Evolutionary conservation across 1,140 invertebrate species (phyloP).

Genomic region (Atopsyche davidsoni): DNA sequence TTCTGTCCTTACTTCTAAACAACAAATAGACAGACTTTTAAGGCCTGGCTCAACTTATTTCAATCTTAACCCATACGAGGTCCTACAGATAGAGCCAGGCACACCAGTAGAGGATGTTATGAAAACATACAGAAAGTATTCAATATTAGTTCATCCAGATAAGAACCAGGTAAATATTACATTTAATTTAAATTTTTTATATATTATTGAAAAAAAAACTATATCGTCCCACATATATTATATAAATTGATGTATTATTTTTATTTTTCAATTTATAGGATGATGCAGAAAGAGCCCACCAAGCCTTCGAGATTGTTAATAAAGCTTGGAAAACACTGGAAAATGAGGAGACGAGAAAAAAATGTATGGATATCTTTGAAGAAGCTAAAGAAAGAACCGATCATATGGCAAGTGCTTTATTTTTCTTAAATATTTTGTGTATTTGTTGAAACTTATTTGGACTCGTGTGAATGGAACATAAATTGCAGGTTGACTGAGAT

Average conservation of each 20-base stretch:
- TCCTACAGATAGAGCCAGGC: slow-evolving; percentile 91
- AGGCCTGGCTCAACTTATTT: slow-evolving; percentile 93
- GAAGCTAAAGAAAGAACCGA: slow-evolving; percentile 93
- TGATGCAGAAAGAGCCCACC: slow-evolving; percentile 89
- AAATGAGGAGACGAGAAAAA: slow-evolving; percentile 88
- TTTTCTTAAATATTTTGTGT: slow-evolving; percentile 7
- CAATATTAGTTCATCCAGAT: slow-evolving; percentile 97
- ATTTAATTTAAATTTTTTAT: neutral
- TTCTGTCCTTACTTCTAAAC: slow-evolving; percentile 83
- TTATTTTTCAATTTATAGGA: slow-evolving; percentile 55
- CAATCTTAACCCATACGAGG: slow-evolving; percentile 94
- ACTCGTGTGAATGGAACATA: slow-evolving; percentile 5
- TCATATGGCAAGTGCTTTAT: slow-evolving; percentile 68
- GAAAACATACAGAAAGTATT: slow-evolving; percentile 93
- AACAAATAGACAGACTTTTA: slow-evolving; percentile 90
- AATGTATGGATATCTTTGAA: slow-evolving; percentile 94
- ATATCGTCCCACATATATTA: neutral
- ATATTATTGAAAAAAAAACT: neutral
- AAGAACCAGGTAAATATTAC: slow-evolving; percentile 66
- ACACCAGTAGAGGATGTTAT: slow-evolving; percentile 85
- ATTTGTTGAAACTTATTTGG: neutral
- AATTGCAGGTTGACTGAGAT: slow-evolving; percentile 4
- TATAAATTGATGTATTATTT: neutral
- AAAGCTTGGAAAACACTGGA: slow-evolving; percentile 95
- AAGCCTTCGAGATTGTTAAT: slow-evolving; percentile 91